Base-by-base conservation (phyloP, 2,888 invertebrate genomes). In the Drosophila mimica region DNA sequence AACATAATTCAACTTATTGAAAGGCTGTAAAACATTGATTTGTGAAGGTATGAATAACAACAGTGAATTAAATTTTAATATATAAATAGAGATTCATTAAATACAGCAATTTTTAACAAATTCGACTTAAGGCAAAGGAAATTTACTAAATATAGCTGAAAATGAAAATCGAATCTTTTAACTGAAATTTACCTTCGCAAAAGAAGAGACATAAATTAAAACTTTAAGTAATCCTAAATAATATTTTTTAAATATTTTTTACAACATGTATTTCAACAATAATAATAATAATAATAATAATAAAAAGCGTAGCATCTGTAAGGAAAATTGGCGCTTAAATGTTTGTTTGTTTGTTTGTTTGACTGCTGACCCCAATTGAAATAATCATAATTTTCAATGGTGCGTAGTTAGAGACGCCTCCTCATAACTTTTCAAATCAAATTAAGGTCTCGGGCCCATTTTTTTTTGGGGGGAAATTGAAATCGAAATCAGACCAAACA, bases 371-470 rank as follows among this genome's bases (percentile, higher is more conserved):
- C 61, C 46, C 40, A 60, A 11, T 33, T 15, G 34, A 59, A 57
- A 51, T 31, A 54, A 54, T 54, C 34, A 53, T 67, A 59, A 78
- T 70, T 48, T 49, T 65, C 58, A 68, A 64, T 48, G 49, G 49
- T n/a, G 28, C 65, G 25, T 43, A 59, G 34, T 64, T 52, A 13
- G 51, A 34, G 25, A 25, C 8, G 46, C 25, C 46, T 46, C 2
- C 4, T 36, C 74, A 85, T 82, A 88, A 88, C 80, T 82, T 84
- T 62, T 9, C 8, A 70, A 88, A 85, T 85, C 57, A 54, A 81
- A 85, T 85, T 78, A 88, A 70, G 72, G 53, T 15, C 62, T 15
- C 62, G 20, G 53, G 58, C 43, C 56, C 38, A 40, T 33, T 48
- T 46, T 9, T 9, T 25, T 25, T 25, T 25, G 46, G 25, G 58